Base-by-base conservation (phyloP, 1,140 invertebrate genomes). In the Tetramorium alpestre region DNA sequence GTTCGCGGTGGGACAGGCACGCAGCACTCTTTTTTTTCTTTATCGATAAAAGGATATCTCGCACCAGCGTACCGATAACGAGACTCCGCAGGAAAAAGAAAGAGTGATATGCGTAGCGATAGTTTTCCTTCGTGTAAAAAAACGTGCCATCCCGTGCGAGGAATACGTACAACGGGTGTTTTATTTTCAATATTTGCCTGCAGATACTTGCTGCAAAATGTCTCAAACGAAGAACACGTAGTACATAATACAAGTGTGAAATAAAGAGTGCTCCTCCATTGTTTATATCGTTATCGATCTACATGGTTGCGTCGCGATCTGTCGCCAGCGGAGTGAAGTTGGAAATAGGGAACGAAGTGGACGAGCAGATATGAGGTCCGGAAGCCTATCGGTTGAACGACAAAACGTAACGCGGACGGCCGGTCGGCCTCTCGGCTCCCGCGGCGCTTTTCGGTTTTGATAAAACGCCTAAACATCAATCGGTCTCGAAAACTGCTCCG, bases 391-490 rank as follows among this genome's bases (percentile, higher is more conserved):
- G 72, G 82, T 62, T 54, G 70, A 77, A 77, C 60, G 82, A 28
- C 82, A 51, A 78, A 85, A 73, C 72, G 58, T 49, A 25, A 65
- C 70, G 81, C 54, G 22, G 10, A 8, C 67, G 75, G 75, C 56
- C 82, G 49, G 41, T 7, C 75, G 73, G 49, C 49, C 38, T 56
- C 69, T 49, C 70, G 72, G 85, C 89, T 87, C 86, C 87, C 76
- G 86, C 81, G 87, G 87, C 88, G 89, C 88, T 92, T 90, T 92
- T 87, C 82, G 91, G 91, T 94, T 93, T 93, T 93, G 92, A 94
- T 93, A 93, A 94, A 94, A 94, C 91, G 91, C 86, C 93, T 93
- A 94, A 94, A 95, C 94, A 95, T 94, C 94, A 94, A 94, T 95
- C 94, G 94, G 92, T 92, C 93, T 93, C 92, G 92, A 95, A 95